Evolutionary conservation across 2,113 vertebrate genomes (phyloP).

Genomic region (Morone chrysops): DNA sequence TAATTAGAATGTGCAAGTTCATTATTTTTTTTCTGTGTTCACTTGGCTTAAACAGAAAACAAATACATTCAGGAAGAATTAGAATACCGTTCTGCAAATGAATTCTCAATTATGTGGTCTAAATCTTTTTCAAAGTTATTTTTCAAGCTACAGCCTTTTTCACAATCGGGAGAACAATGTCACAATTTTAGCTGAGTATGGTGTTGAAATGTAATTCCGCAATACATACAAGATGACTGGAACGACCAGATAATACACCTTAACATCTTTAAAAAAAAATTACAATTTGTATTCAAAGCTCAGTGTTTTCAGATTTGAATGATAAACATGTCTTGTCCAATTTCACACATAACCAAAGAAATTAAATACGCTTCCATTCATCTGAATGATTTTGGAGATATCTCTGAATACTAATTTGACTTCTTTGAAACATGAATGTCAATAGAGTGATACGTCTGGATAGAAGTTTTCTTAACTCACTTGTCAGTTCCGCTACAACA

Average conservation of each 20-base stretch:
- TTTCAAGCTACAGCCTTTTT: slow-evolving; percentile 22
- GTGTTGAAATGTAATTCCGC: slow-evolving; percentile 10
- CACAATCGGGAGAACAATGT: neutral
- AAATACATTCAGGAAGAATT: slow-evolving; percentile 42
- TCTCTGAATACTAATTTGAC: slow-evolving; percentile 14
- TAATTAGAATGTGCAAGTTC: slow-evolving; percentile 57
- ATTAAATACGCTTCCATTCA: neutral
- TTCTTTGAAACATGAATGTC: neutral
- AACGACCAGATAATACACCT: neutral
- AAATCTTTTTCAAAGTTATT: slow-evolving; percentile 23
- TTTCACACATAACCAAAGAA: slow-evolving; percentile 6
- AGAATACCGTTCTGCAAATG: slow-evolving; percentile 18
- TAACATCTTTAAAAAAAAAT: neutral
- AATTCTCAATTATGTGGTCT: slow-evolving; percentile 30
- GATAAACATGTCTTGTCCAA: neutral
- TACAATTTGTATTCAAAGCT: neutral
- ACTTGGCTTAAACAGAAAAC: slow-evolving; percentile 36
- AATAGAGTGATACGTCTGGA: neutral
- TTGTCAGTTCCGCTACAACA: neutral
- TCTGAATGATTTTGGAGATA: slow-evolving; percentile 5
- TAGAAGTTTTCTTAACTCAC: neutral
- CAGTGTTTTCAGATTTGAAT: neutral
- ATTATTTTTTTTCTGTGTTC: slow-evolving; percentile 31
- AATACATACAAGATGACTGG: neutral
- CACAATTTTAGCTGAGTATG: neutral